These are phyloP conservation scores for Sylvia borin DNA, from an alignment of 2,797 vertebrate species.

Conservation along the genomic window DNA sequence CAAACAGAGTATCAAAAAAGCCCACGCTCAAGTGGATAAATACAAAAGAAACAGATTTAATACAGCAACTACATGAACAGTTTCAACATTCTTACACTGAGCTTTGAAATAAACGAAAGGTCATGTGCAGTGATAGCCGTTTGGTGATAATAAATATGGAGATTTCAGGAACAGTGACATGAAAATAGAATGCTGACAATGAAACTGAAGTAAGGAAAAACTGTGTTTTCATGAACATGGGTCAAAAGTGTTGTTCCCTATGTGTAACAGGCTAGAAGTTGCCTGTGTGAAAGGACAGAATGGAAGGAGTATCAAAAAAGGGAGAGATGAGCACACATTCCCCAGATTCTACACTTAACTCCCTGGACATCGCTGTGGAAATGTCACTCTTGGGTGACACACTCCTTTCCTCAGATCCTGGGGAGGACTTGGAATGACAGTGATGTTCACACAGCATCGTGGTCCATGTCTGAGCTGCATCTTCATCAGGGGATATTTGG, in stretches of 20 bases:
- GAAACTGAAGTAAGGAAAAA: background rate
- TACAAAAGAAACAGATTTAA: background rate
- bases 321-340: background rate
- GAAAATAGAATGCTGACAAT: fast-evolving
- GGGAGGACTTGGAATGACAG: background rate
- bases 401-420: background rate
- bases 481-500: background rate
- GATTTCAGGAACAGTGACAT: background rate
- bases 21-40: background rate
- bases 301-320: background rate
- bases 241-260: background rate
- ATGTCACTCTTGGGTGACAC: background rate
- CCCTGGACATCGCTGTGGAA: background rate
- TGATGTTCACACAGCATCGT: background rate
- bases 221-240: background rate
- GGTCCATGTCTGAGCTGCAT: background rate
- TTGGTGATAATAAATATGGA: background rate
- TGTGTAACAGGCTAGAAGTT: background rate
- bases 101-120: background rate
- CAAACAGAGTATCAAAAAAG: background rate
- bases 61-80: background rate
- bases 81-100: background rate
- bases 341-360: background rate
- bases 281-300: background rate
- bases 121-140: background rate